A percentile compares a stretch with the other conserved stretches of the same genome.
Evolutionary conservation across 2,797 vertebrate genomes (phyloP).

Genomic region (Natrix natrix): DNA sequence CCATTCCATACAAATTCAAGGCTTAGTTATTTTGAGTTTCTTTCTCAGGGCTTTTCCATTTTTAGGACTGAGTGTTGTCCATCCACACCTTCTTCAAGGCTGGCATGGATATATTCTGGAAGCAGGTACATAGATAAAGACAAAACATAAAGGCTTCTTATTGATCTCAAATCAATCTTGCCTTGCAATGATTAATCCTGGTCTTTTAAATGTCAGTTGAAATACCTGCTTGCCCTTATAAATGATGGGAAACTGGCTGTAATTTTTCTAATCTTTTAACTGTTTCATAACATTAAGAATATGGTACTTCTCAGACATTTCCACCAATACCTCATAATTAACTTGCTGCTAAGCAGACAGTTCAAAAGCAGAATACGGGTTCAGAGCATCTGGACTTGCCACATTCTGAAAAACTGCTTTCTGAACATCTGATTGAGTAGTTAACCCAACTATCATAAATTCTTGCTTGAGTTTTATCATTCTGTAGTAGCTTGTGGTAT

Average conservation of each 20-base stretch:
- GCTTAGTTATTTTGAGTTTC: not conserved
- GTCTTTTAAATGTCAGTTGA: not conserved
- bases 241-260: not conserved
- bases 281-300: not conserved
- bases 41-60: not conserved
- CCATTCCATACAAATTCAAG: not conserved
- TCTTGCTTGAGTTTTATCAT: not conserved
- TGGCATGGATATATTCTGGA: not conserved
- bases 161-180: not conserved
- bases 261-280: not conserved
- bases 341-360: not conserved
- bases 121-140: not conserved
- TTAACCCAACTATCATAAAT: not conserved
- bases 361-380: not conserved
- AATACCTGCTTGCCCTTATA: not conserved
- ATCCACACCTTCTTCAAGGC: not conserved
- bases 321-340: not conserved
- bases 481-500: not conserved
- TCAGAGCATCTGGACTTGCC: not conserved
- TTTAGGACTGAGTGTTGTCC: not conserved
- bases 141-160: not conserved
- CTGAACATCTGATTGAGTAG: not conserved
- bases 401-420: not conserved
- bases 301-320: not conserved
- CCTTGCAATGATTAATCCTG: not conserved